Percentiles rank a stretch among this genome's conserved stretches.
Conservation (phyloP, 2,113 vertebrate species). For the Excalfactoria chinensis region DNA sequence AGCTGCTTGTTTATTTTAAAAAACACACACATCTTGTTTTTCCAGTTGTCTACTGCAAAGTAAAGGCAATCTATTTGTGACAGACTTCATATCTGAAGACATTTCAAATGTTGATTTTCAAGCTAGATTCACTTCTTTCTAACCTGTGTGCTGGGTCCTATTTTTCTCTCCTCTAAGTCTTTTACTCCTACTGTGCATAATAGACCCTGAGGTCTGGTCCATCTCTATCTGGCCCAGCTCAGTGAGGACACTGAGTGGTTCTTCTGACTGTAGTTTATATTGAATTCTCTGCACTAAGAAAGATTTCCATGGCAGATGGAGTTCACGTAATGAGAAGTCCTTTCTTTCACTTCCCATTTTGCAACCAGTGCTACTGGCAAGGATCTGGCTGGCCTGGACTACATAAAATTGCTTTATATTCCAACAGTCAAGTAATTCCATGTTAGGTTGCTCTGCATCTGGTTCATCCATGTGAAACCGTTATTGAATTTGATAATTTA, state of each 20-base stretch:
- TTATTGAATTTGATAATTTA: neutral
- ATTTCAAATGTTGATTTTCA: neutral
- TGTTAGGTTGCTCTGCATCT: neutral
- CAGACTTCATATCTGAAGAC: neutral
- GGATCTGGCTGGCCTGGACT: neutral
- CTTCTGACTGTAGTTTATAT: neutral
- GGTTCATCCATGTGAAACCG: neutral
- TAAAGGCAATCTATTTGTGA: neutral
- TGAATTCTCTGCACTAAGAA: slow-evolving; percentile 21
- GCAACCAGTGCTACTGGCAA: neutral
- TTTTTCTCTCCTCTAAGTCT: neutral
- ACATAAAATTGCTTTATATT: neutral
- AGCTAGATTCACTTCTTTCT: neutral
- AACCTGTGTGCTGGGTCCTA: neutral
- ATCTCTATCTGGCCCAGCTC: neutral
- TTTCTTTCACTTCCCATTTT: neutral
- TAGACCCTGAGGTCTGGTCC: neutral
- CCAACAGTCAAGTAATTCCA: neutral
- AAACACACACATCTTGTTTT: neutral
- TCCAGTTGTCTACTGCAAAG: neutral
- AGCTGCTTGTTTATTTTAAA: neutral
- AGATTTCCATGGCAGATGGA: slow-evolving; percentile 18
- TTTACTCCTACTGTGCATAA: neutral
- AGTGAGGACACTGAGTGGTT: neutral
- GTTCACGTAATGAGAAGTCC: slow-evolving; percentile 19